Percentiles rank a stretch among this genome's conserved stretches.
phyloP scores from a whole-genome alignment of 2,113 vertebrate genomes.

The Junco hyemalis region DNA sequence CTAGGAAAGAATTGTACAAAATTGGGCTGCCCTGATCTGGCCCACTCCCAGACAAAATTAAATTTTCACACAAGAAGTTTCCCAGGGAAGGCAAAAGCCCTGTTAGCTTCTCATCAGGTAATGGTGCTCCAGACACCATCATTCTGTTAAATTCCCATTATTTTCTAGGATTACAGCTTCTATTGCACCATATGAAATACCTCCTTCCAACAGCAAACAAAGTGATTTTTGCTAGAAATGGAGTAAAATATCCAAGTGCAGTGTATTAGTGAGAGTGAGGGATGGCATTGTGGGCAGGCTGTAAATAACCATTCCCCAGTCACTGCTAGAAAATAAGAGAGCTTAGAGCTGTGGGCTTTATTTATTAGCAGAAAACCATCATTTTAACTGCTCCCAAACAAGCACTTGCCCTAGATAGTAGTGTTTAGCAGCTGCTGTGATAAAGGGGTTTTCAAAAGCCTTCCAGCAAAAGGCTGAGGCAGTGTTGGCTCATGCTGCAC shows the following conservation, averaged over 20 bases:
- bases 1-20: not conserved
- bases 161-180: not conserved
- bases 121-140: not conserved
- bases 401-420: not conserved
- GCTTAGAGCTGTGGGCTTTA: not conserved
- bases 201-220: not conserved
- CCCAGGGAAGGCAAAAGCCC: not conserved
- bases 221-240: not conserved
- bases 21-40: not conserved
- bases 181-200: not conserved
- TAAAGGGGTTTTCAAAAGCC: conserved; percentile 6
- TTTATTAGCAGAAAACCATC: conserved; percentile 39
- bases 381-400: conserved; percentile 37
- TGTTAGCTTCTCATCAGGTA: not conserved
- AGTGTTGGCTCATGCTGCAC: not conserved
- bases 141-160: not conserved
- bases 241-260: not conserved
- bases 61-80: not conserved
- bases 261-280: not conserved
- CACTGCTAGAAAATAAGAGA: not conserved
- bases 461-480: not conserved
- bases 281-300: not conserved
- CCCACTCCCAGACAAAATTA: not conserved
- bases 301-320: not conserved
- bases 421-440: not conserved